Base-by-base conservation (phyloP, 2,888 invertebrate genomes). In the Oxyscelio sp. region DNA sequence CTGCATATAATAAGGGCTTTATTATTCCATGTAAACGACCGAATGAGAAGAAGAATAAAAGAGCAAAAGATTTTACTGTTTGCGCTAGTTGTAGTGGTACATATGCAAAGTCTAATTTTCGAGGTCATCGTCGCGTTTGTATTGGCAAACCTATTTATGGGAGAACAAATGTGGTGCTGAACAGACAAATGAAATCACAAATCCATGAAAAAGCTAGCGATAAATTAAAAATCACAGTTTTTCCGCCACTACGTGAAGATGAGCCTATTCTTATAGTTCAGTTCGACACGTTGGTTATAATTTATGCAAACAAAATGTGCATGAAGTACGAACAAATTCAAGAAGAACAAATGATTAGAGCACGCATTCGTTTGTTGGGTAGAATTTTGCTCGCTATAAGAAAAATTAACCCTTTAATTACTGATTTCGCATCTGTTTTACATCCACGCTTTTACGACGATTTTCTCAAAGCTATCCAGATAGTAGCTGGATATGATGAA, bases 391-490 rank as follows among this genome's bases (percentile, higher is more conserved):
- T 43, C 13, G 15, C 43, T 43, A 9, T 9, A 15, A 4, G 43
- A 8, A 17, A 15, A 9, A 9, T 34, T 5, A 11, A 34, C 9
- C 11, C 8, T 4, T 2, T 2, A 9, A 34, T 34, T 9, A 34
- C 34, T 9, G 74, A 86, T 22, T 68, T 88, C 0, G 70, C 71
- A 13, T 45, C 54, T 13, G 48, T 85, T 9, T 83, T 65, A 45
- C 38, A 75, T 48, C 85, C 83, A 9, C 48, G 31, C 58, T 50
- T 65, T 48, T 87, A 84, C 21, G 79, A 86, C 8, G 15, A 24
- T 9, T 13, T 34, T 1, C 50, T 86, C 1, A 21, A 40, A 4
- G 50, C 86, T 1, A 66, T 88, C 8, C 54, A 87, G 22, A 45
- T 15, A 2, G 66, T 87, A 9, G 83, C 85, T 17, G 75, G 79